Conservation (phyloP, 2,888 invertebrate species). For the Oscheius myriophilus region DNA sequence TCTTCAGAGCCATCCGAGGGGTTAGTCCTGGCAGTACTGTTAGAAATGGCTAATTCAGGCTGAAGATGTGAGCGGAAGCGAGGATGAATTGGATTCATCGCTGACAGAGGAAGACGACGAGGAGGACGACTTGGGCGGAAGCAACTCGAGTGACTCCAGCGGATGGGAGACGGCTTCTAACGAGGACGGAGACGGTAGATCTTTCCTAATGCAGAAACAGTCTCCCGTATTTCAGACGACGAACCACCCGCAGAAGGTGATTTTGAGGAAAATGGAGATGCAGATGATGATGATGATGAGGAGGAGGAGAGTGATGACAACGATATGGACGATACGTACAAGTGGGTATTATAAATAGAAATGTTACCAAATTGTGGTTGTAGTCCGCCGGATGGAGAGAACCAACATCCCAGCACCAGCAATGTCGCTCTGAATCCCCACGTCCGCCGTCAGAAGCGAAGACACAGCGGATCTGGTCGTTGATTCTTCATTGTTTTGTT, state of each 20-base stretch:
- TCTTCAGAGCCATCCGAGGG: slow-evolving; percentile 17
- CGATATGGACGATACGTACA: neutral
- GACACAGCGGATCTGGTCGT: slow-evolving; percentile 11
- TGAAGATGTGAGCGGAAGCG: neutral
- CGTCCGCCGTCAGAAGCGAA: slow-evolving; percentile 22
- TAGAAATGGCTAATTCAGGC: neutral
- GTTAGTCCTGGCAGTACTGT: slow-evolving; percentile 2
- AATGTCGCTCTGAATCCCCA: slow-evolving; percentile 27
- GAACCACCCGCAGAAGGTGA: neutral
- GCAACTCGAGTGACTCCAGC: neutral
- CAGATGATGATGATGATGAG: neutral
- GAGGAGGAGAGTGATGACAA: neutral
- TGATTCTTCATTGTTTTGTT: too few relatives aligned
- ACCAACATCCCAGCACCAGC: slow-evolving; percentile 28
- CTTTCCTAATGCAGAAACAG: neutral
- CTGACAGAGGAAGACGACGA: slow-evolving; percentile 18
- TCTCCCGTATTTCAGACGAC: neutral
- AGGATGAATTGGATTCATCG: neutral
- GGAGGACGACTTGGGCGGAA: slow-evolving; percentile 4
- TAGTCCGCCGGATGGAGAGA: slow-evolving; percentile 14
- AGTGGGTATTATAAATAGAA: neutral
- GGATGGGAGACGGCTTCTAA: slow-evolving; percentile 32
- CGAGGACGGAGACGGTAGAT: slow-evolving; percentile 15
- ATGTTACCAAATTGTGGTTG: neutral
- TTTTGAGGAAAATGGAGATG: neutral